Percentiles rank a stretch among this genome's conserved stretches.
These are phyloP conservation scores for Drosophila algonquin DNA, from an alignment of 2,888 invertebrate species.

Conservation along the genomic window DNA sequence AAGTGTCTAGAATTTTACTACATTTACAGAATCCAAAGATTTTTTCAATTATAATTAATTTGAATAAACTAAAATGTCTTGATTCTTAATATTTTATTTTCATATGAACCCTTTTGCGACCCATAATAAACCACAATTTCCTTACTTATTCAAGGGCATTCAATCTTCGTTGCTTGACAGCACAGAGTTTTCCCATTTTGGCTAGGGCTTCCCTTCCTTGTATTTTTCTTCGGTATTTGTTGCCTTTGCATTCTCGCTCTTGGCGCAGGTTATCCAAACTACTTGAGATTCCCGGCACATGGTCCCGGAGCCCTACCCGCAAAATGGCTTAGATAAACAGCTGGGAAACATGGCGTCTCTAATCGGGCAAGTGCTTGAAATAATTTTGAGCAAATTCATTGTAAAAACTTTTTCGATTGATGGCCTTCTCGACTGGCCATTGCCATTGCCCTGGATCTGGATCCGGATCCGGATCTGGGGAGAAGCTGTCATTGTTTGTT, in stretches of 20 bases:
- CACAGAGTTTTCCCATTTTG: constrained; percentile 4
- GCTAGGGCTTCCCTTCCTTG: constrained; percentile 10
- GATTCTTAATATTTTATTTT: not conserved
- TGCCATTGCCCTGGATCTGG: not conserved
- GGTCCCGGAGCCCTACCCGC: constrained; percentile 43
- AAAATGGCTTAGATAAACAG: constrained; percentile 61
- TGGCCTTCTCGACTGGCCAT: constrained; percentile 43
- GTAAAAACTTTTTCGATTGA: constrained; percentile 65
- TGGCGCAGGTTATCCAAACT: constrained; percentile 46
- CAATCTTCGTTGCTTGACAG: constrained; percentile 2
- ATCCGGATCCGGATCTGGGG: constrained; percentile 2
- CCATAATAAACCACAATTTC: not conserved
- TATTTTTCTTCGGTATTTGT: constrained; percentile 32
- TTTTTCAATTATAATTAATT: not conserved
- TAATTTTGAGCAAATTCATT: constrained; percentile 63
- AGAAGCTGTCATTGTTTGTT: constrained; percentile 65
- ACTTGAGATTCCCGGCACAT: constrained; percentile 69
- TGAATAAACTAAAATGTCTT: not conserved
- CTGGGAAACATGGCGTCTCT: constrained; percentile 57
- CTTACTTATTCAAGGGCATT: constrained; percentile 19
- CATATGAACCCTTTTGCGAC: not conserved
- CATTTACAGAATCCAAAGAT: not conserved
- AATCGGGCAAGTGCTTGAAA: constrained; percentile 74
- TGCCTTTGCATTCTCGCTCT: constrained; percentile 62
- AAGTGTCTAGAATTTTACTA: not conserved